Conservation (phyloP, 2,113 vertebrate genomes). For the Grammomys surdaster region DNA sequence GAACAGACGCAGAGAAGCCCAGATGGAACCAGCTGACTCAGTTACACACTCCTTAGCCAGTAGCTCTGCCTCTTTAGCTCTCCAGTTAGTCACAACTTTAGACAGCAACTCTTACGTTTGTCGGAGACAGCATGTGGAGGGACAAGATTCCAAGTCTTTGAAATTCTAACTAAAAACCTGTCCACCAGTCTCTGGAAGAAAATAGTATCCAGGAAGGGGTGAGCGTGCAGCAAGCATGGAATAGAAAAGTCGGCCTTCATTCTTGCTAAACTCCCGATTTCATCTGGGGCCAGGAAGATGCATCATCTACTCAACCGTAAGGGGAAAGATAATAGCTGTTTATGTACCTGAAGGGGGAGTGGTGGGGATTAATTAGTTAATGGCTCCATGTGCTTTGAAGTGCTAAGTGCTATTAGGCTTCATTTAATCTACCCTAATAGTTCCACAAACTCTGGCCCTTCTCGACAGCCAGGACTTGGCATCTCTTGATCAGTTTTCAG, state of each 20-base stretch:
- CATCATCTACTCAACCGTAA: slow-evolving; percentile 66
- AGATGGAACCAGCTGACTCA: slow-evolving; percentile 48
- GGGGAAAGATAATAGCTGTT: slow-evolving; percentile 62
- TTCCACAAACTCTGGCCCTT: slow-evolving; percentile 56
- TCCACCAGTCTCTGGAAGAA: neutral
- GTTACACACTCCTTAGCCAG: neutral
- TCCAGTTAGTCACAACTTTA: slow-evolving; percentile 61
- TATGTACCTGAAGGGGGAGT: slow-evolving; percentile 71
- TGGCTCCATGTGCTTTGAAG: slow-evolving; percentile 63
- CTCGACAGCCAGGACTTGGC: slow-evolving; percentile 12
- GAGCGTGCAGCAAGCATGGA: fast-evolving
- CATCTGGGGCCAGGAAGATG: neutral
- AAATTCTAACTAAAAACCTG: neutral
- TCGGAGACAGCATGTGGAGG: slow-evolving; percentile 36
- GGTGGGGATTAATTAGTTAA: slow-evolving; percentile 78
- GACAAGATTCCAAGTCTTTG: slow-evolving; percentile 13
- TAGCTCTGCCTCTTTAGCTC: slow-evolving; percentile 12
- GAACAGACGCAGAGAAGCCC: slow-evolving; percentile 42
- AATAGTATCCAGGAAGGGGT: neutral
- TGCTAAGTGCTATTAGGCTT: slow-evolving; percentile 73
- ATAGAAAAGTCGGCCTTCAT: neutral
- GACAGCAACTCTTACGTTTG: slow-evolving; percentile 58
- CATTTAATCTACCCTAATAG: slow-evolving; percentile 73
- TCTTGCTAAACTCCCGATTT: neutral
- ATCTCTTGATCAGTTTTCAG: slow-evolving; percentile 66